Conservation (phyloP, 2,888 invertebrate species). For the Helicoverpa assulta region DNA sequence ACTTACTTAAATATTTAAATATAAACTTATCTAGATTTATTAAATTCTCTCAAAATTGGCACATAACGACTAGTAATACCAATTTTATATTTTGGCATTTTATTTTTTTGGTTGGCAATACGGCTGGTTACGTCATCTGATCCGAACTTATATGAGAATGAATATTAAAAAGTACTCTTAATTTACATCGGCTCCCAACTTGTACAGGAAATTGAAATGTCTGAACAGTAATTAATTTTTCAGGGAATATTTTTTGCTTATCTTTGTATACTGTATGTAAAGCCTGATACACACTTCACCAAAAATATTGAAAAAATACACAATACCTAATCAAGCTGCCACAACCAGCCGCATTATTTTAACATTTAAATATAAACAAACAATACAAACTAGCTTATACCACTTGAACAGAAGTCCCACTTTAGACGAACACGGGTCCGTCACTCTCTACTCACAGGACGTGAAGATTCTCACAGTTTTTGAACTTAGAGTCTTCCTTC, state of each 20-base stretch:
- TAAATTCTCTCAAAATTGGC: conserved; percentile 87
- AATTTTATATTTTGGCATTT: conserved; percentile 63
- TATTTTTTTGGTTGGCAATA: conserved; percentile 55
- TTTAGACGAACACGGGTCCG: conserved; percentile 86
- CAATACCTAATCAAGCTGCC: background rate
- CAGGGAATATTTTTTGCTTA: background rate
- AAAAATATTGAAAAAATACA: background rate
- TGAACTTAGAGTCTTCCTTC: conserved; percentile 97
- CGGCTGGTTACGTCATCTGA: conserved; percentile 48
- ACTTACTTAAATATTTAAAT: conserved; percentile 51
- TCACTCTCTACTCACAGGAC: conserved; percentile 92
- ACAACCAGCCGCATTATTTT: conserved; percentile 54
- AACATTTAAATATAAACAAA: conserved; percentile 61
- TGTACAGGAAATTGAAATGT: background rate
- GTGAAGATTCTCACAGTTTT: conserved; percentile 97
- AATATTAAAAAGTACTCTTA: too few relatives aligned
- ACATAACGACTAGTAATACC: conserved; percentile 73
- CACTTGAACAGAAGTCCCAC: conserved; percentile 49
- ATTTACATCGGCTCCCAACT: too few relatives aligned
- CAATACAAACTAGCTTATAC: conserved; percentile 48
- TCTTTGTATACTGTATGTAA: background rate
- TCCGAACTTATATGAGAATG: background rate
- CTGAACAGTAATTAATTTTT: background rate
- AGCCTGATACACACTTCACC: too few relatives aligned
- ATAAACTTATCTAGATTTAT: conserved; percentile 68